Evolutionary conservation across 2,888 invertebrate genomes (phyloP), one percentile per base, ranked within the genome.

Genomic region (Mycalesis mineus): DNA sequence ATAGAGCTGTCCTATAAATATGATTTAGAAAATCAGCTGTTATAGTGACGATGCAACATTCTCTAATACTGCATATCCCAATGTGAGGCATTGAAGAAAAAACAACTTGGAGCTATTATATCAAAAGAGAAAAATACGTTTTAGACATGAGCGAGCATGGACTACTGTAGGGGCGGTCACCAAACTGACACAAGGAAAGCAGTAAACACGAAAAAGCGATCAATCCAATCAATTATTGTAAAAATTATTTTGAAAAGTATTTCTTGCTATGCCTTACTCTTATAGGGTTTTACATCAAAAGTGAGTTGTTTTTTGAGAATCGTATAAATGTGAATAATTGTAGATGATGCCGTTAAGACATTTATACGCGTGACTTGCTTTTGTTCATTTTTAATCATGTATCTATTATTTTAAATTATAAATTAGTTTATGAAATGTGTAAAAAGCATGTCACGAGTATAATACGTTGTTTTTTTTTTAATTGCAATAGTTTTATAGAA

Each of bases 111-210:
- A 84, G 80, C 85, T 82, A 85, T 85, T 84, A 83, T 82, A 82
- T 81, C 72, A 85, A 84, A 84, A 84, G 79, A 85, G 82, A 80
- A 84, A 80, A 87, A 83, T 82, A 84, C 75, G 78, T 81, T 78
- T 70, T 82, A 78, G 82, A 81, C 75, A 87, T 86, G 89, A 88
- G 83, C 88, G 89, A 89, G 88, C 90, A 88, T 88, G 88, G 89
- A 81, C 90, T 90, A 90, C 88, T 87, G 74, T 74, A 82, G 87
- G 89, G 86, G 82, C 82, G 87, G 88, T 89, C 89, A 89, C 83
- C 88, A 90, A 90, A 88, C 89, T 87, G 89, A 91, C 91, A 91
- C 91, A 91, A 91, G 91, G 87, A 91, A 91, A 91, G 91, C 91
- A 84, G 85, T 90, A 90, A 86, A 91, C 90, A 91, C 89, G 91